Base-by-base conservation (phyloP, 2,113 vertebrate genomes). In the Apteryx owenii region DNA sequence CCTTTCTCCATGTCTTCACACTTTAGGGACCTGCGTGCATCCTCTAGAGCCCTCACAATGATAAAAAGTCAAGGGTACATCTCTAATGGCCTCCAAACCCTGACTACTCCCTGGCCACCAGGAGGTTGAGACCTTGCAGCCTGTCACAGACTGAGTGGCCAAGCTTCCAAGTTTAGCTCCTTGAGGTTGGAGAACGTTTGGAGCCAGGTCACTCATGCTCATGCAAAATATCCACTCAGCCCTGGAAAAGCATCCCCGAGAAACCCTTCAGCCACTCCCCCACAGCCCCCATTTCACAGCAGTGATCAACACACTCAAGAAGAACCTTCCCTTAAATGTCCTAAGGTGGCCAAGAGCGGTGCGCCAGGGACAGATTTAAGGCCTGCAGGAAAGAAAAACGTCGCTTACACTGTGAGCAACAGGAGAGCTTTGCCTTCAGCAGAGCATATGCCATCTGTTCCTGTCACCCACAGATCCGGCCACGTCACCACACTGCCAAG, bases 401-500 rank as follows among this genome's bases (percentile, higher is more conserved):
- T 50, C 4, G 0, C 5, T 95, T 77, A 54, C 84, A 82, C 89
- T 81, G 84, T 1, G 23, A 46, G 72, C 2, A 5, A 84, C 90
- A 61, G 69, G 56, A 93, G 42, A 68, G 71, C 40, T 97, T 87
- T 94, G 77, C 86, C 93, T 91, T 80, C 84, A 88, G 70, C 28
- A 4, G 53, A 96, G 89, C 92, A 95, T 87, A 85, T 89, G 75
- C 89, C 95, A 96, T 95, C 95, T 97, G 92, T 92, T 93, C 78
- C 90, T 3, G 3, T 89, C 86, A 33, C 95, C 92, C 93, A 93
- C 95, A 82, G 88, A 95, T 85, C 86, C 42, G 6, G 56, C 75
- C 40, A 2, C 79, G 7, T 93, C 88, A 84, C 53, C 0, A 2
- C 65, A 16, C 69, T 3, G 25, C 82, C 21, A 53, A 72, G 58